Percentiles rank a stretch among this genome's conserved stretches.
Conservation (phyloP, 2,888 invertebrate genomes). For the Trissonchulus sp. region DNA sequence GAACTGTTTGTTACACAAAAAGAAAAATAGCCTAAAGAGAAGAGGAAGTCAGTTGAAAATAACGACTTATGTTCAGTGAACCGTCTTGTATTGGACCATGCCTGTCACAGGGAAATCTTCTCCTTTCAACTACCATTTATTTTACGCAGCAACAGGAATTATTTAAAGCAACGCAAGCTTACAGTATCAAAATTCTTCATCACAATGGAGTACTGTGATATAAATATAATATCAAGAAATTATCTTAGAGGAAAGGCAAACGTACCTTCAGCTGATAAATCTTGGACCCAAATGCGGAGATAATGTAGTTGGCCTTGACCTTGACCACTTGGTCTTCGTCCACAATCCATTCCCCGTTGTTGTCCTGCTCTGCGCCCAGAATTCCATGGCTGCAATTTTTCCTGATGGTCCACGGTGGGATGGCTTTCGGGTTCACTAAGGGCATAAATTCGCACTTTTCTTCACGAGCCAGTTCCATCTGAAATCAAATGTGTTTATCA, state of each 20-base stretch:
- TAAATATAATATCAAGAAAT: neutral
- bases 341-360: slow-evolving; percentile 78
- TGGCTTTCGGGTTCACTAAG: slow-evolving; percentile 77
- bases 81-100: no score
- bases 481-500: no score
- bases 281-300: slow-evolving; percentile 94
- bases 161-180: no score
- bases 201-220: no score
- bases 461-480: slow-evolving; percentile 85
- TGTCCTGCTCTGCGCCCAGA: slow-evolving; percentile 79
- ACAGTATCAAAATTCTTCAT: no score
- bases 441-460: slow-evolving; percentile 96
- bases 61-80: no score
- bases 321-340: slow-evolving; percentile 76
- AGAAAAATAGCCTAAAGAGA: no score
- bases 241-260: neutral
- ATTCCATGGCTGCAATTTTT: slow-evolving; percentile 69
- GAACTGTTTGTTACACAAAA: no score
- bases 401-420: slow-evolving; percentile 62
- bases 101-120: no score
- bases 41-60: no score
- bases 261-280: slow-evolving; percentile 69
- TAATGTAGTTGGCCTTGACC: slow-evolving; percentile 81
- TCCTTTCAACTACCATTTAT: no score
- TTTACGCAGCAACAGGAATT: no score